Base-by-base conservation (phyloP, 2,888 invertebrate species). In the Yponomeuta sedellus region DNA sequence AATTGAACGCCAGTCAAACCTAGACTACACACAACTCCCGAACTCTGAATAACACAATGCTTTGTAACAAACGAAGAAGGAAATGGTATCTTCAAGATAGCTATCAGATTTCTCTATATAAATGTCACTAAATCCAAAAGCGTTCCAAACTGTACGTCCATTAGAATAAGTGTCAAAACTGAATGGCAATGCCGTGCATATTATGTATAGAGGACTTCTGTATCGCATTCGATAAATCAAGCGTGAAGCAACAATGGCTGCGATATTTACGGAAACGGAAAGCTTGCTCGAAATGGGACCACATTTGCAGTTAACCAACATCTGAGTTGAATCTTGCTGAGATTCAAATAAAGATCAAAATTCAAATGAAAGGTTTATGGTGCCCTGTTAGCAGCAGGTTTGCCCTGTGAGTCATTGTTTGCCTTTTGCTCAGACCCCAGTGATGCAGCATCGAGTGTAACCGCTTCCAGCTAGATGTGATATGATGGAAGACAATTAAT, bases 21-120 rank as follows among this genome's bases (percentile, higher is more conserved):
- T 52, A 52, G 44, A 52, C 16, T 52, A 52, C n/a, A 10, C 10
- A 57, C 57, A 57, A 10, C 59, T 19, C 12, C 20, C 59, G 10
- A 62, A 62, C 28, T 52, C 44, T 52, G 44, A 52, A 62, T 62
- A 20, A 39, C 28, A 62, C 40, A 62, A 62, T 34, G 62, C 62
- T n/a, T 28, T 11, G 25, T 10, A 59, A 59, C 34, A 39, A 61
- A 62, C 10, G 20, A 34, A 34, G 16, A 25, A 62, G 62, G 62
- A 62, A 34, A 39, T 39, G n/a, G 40, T 62, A 44, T 52, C 44
- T 52, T 52, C 44, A 52, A 52, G 44, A 34, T 28, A 25, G 39
- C 34, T 16, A 34, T 62, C 62, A 62, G 62, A 40, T 62, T 59
- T 59, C 59, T 22, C 59, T 52, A 52, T 52, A 16, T 16, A 16